Evolutionary conservation across 2,888 invertebrate species (phyloP), one percentile per base, ranked within the genome.

Genomic region (Folsomia manolachei): DNA sequence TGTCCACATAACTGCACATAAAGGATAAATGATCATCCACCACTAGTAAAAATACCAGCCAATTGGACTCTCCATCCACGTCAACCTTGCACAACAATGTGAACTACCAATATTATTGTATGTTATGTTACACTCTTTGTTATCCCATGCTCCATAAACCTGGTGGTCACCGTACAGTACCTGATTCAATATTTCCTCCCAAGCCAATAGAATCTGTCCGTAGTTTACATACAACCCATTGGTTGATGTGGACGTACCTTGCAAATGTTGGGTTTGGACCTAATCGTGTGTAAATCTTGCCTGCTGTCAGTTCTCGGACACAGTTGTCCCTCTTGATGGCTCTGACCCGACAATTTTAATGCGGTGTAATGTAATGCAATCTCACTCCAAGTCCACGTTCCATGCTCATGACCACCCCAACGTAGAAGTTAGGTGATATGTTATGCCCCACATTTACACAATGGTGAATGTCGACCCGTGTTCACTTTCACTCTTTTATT

Each of bases 201-300:
- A n/a, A n/a, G n/a, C n/a, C n/a, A n/a, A n/a, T n/a, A n/a, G n/a
- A n/a, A n/a, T n/a, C n/a, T n/a, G n/a, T n/a, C n/a, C n/a, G n/a
- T n/a, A n/a, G n/a, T n/a, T n/a, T n/a, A n/a, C n/a, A n/a, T n/a
- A n/a, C n/a, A n/a, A n/a, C n/a, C n/a, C n/a, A n/a, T n/a, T n/a
- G 39, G 39, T 39, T 14, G 7, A 39, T 39, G 39, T n/a, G n/a
- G n/a, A n/a, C n/a, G n/a, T 14, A 39, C 39, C 39, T 39, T 56
- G 19, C 11, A 56, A 56, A 56, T 56, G 56, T n/a, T 56, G n/a
- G 56, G 11, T 56, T 21, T 26, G 27, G 62, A n/a, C 27, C 27
- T 63, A 63, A 63, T 63, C 63, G 63, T 27, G 27, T 63, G 63
- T 63, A 63, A 63, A 25, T 63, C 27, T 63, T 63, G n/a, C 63